These are phyloP conservation scores for Idaea aversata DNA, from an alignment of 2,888 invertebrate species.

Conservation along the genomic window DNA sequence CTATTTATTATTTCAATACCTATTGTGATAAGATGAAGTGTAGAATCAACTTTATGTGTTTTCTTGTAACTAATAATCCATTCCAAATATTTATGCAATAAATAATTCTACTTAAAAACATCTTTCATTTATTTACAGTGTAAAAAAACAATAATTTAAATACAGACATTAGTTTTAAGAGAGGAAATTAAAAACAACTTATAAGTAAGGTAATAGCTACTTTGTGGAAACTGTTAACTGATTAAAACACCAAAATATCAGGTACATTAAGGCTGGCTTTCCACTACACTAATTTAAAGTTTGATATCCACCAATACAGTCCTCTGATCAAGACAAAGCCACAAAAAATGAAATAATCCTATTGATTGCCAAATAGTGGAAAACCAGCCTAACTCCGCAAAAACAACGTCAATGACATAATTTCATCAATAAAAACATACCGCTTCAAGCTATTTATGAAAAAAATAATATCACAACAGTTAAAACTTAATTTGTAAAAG, in stretches of 20 bases:
- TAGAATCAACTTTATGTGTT: not conserved
- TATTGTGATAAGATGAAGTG: not conserved
- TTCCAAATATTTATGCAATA: constrained; percentile 1
- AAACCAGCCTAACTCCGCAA: not conserved
- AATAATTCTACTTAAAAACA: constrained; percentile 7
- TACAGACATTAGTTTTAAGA: not conserved
- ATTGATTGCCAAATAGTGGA: not conserved
- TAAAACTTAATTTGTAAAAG: constrained; percentile 19
- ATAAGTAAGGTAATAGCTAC: not conserved
- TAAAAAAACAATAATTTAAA: constrained; percentile 3
- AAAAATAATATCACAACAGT: constrained; percentile 20
- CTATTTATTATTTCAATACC: not conserved
- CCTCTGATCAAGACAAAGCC: too few species aligned
- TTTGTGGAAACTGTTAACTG: constrained; percentile 1
- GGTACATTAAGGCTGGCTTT: not conserved
- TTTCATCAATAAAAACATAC: constrained; percentile 13
- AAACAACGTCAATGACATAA: not conserved
- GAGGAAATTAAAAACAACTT: not conserved
- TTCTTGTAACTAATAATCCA: not conserved
- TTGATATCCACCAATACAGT: not conserved
- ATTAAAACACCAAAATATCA: not conserved
- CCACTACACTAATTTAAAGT: not conserved
- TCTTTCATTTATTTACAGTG: constrained; percentile 19
- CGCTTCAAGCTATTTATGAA: constrained; percentile 18
- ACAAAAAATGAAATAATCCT: too few species aligned